Evolutionary conservation across 1,140 invertebrate genomes (phyloP).

Genomic region (Drosophila mauritiana): DNA sequence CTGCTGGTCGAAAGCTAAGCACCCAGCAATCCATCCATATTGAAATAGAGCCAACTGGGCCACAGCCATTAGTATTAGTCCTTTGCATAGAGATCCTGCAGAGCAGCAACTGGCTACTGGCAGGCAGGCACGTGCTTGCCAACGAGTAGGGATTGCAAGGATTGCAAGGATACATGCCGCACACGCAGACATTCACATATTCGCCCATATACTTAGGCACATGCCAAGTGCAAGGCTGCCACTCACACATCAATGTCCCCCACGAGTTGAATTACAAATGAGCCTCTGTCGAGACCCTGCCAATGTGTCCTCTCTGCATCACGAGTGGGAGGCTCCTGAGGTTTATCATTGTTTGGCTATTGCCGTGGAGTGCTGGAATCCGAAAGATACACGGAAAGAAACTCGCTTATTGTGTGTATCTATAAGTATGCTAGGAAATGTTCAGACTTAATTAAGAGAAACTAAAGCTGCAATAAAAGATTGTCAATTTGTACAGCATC

Average conservation of each 20-base stretch:
- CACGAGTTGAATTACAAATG: conserved; percentile 76
- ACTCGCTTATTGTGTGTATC: not conserved
- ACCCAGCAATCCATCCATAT: conserved; percentile 65
- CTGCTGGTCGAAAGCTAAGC: conserved; percentile 57
- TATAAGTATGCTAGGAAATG: not conserved
- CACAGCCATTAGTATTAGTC: conserved; percentile 65
- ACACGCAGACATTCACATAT: conserved; percentile 9
- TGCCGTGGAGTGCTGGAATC: conserved; percentile 16
- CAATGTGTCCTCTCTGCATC: conserved; percentile 57
- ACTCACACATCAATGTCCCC: conserved; percentile 61
- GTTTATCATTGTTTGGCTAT: conserved; percentile 75
- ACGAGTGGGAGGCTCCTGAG: conserved; percentile 48
- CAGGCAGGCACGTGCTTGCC: conserved; percentile 54
- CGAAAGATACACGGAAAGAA: conserved; percentile 3
- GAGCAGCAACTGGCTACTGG: conserved; percentile 6
- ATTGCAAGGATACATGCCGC: conserved; percentile 34
- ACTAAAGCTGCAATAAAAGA: no score
- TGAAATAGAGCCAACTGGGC: conserved; percentile 52
- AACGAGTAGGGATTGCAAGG: conserved; percentile 22
- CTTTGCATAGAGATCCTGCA: not conserved
- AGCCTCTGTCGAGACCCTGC: conserved; percentile 47
- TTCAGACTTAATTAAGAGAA: no score
- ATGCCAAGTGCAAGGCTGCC: conserved; percentile 53
- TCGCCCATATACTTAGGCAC: conserved; percentile 1
- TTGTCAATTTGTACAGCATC: no score